phyloP scores from a whole-genome alignment of 2,113 vertebrate genomes.

The Saiga tatarica region DNA sequence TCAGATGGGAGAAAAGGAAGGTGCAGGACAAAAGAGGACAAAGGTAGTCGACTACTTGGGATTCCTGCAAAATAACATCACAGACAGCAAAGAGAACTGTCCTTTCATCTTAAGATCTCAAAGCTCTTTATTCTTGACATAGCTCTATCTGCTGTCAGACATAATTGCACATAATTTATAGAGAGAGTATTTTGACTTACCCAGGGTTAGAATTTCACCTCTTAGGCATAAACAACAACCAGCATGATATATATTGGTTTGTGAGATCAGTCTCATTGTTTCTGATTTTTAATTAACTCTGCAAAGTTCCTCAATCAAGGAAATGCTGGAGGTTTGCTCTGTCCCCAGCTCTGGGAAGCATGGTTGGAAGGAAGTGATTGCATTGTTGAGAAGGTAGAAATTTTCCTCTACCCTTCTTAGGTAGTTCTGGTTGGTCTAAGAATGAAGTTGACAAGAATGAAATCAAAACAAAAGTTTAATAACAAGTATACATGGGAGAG shows the following conservation, averaged over 20 bases:
- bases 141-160: background rate
- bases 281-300: background rate
- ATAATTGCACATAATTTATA: conserved; percentile 29
- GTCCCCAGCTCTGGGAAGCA: background rate
- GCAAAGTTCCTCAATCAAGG: background rate
- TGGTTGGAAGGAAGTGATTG: background rate
- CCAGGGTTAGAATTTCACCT: conserved; percentile 12
- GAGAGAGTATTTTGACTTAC: background rate
- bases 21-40: background rate
- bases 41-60: background rate
- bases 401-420: background rate
- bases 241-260: background rate
- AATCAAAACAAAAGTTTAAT: background rate
- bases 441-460: background rate
- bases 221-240: background rate
- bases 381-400: background rate
- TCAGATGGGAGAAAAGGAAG: background rate
- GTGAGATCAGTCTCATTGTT: background rate
- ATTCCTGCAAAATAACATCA: background rate
- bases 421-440: background rate
- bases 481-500: background rate
- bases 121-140: background rate
- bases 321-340: background rate
- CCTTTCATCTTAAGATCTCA: conserved; percentile 28
- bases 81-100: background rate